Conservation (phyloP, 1,140 invertebrate species). For the Cydia pomonella region DNA sequence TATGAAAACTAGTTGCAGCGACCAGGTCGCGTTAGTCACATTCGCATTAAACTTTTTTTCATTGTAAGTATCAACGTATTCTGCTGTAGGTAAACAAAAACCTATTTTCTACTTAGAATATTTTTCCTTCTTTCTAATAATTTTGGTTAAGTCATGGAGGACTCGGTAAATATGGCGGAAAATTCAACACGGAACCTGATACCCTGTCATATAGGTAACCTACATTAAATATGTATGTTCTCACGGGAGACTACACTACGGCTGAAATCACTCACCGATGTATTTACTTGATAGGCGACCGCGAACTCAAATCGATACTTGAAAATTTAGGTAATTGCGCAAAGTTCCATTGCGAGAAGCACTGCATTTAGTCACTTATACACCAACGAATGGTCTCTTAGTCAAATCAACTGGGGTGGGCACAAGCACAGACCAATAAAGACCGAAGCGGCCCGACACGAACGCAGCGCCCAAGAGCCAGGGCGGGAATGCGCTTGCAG, state of each 20-base stretch:
- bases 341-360: neutral
- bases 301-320: neutral
- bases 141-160: no score
- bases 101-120: no score
- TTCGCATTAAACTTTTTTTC: no score
- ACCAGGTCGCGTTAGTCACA: no score
- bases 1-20: no score
- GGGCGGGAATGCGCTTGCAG: constrained; percentile 20
- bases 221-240: neutral
- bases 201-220: neutral
- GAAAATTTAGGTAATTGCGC: neutral
- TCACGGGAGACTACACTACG: neutral
- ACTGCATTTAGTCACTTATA: constrained; percentile 16
- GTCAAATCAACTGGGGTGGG: neutral
- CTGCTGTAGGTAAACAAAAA: no score
- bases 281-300: constrained; percentile 15
- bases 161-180: neutral
- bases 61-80: no score
- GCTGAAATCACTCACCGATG: constrained; percentile 9
- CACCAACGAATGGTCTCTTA: neutral
- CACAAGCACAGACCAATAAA: neutral
- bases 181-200: neutral
- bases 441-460: neutral
- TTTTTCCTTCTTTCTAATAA: no score
- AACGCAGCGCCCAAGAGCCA: constrained; percentile 8